Evolutionary conservation across 2,113 vertebrate species (phyloP), one percentile per base, ranked within the genome.

Genomic region (Coryphaenoides rupestris): DNA sequence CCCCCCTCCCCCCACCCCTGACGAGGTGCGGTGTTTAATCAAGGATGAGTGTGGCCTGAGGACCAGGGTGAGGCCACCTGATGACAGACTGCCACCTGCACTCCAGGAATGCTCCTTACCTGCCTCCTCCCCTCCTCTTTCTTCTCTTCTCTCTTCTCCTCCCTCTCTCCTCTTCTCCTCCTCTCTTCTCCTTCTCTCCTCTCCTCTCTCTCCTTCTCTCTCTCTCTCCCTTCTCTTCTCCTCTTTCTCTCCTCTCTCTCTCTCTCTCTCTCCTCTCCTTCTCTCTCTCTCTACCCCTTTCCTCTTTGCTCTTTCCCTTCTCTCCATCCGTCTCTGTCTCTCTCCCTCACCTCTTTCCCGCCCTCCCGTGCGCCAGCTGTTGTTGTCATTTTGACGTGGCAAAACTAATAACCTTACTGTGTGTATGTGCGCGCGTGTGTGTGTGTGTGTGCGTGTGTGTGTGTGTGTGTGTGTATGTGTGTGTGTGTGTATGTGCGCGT

Each of bases 331-430:
- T 52, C 50, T 53, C 17, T 47, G 3, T 47, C 46, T 16, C 19
- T 47, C 15, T 47, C 3, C 46, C 13, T 26, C 3, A 3, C 24
- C 24, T 26, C 24, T 6, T 26, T 3, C 24, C 24, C 3, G 24
- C 24, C 24, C 24, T 26, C 3, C 81, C 82, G 78, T 80, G 62
- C 73, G 72, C 76, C 86, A 86, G 84, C 83, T 86, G 81, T 75
- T 82, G 77, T n/a, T n/a, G n/a, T n/a, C n/a, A n/a, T n/a, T n/a
- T n/a, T n/a, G n/a, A n/a, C n/a, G n/a, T n/a, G 60, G 50, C 19
- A 17, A n/a, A n/a, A n/a, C n/a, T n/a, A n/a, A n/a, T n/a, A n/a
- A n/a, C n/a, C n/a, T n/a, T n/a, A n/a, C n/a, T 15, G 74, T 55
- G 54, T 55, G 54, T 55, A 13, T 22, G 19, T 22, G 54, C 22